phyloP scores from a whole-genome alignment of 2,888 invertebrate species.

The Camptogramma bilineatum region DNA sequence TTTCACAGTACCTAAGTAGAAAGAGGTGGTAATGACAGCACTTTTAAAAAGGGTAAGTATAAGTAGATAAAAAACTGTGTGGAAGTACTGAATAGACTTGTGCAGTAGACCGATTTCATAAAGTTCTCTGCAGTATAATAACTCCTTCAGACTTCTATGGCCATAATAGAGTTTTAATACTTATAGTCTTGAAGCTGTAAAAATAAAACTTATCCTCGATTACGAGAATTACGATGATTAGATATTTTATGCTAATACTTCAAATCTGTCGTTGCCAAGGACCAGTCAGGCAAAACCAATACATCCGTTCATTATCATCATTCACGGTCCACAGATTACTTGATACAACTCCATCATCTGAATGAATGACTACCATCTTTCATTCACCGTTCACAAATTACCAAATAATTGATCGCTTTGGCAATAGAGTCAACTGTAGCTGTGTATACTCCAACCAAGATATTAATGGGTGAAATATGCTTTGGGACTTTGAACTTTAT shows the following conservation, averaged over 20 bases:
- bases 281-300: background rate
- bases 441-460: constrained; percentile 10
- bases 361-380: constrained; percentile 45
- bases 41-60: too few relatives aligned
- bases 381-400: constrained; percentile 47
- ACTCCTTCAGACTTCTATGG: too few relatives aligned
- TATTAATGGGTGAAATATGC: constrained; percentile 16
- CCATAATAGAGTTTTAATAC: too few relatives aligned
- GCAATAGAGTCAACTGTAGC: constrained; percentile 34
- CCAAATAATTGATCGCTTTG: constrained; percentile 51
- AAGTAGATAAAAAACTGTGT: too few relatives aligned
- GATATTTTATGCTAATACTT: background rate
- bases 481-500: constrained; percentile 14
- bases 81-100: too few relatives aligned
- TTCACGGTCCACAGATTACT: background rate
- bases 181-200: too few relatives aligned
- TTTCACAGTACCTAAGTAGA: too few relatives aligned
- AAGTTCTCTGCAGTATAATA: too few relatives aligned
- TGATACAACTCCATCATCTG: constrained; percentile 20
- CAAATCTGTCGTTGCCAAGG: background rate
- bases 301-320: background rate
- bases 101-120: too few relatives aligned
- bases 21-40: too few relatives aligned
- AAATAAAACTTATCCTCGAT: too few relatives aligned
- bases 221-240: too few relatives aligned